phyloP scores from a whole-genome alignment of 2,888 invertebrate species.

The Muscina levida region DNA sequence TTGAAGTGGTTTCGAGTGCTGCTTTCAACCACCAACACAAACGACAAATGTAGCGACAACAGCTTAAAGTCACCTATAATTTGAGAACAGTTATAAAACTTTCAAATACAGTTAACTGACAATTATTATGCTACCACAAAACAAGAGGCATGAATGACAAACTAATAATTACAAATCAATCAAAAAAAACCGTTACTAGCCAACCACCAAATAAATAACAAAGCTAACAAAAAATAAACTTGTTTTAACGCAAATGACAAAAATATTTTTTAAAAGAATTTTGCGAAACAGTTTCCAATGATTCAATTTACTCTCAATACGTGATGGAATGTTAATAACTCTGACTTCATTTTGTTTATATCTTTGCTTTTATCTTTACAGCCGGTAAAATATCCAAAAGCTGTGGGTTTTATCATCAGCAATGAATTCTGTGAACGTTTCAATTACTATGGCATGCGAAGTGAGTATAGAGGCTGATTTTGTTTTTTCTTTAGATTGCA shows the following conservation, averaged over 20 bases:
- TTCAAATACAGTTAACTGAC: background rate
- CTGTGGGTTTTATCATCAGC: slow-evolving; percentile 95
- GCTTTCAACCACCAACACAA: too few species aligned
- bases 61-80: background rate
- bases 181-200: background rate
- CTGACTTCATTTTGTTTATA: background rate
- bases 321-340: slow-evolving; percentile 43
- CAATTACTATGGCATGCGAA: slow-evolving; percentile 97
- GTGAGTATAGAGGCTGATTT: too few species aligned
- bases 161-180: slow-evolving; percentile 25
- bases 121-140: background rate
- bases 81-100: slow-evolving; percentile 26
- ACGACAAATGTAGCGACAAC: too few species aligned
- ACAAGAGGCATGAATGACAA: background rate
- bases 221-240: background rate
- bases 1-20: too few species aligned
- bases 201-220: background rate
- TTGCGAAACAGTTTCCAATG: background rate
- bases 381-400: slow-evolving; percentile 87
- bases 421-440: slow-evolving; percentile 99
- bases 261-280: slow-evolving; percentile 1
- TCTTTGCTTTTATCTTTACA: slow-evolving; percentile 50
- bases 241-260: background rate
- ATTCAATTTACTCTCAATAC: slow-evolving; percentile 33
- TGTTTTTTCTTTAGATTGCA: too few species aligned